Evolutionary conservation across 2,888 invertebrate genomes (phyloP).

Genomic region (Clitarchus hookeri): DNA sequence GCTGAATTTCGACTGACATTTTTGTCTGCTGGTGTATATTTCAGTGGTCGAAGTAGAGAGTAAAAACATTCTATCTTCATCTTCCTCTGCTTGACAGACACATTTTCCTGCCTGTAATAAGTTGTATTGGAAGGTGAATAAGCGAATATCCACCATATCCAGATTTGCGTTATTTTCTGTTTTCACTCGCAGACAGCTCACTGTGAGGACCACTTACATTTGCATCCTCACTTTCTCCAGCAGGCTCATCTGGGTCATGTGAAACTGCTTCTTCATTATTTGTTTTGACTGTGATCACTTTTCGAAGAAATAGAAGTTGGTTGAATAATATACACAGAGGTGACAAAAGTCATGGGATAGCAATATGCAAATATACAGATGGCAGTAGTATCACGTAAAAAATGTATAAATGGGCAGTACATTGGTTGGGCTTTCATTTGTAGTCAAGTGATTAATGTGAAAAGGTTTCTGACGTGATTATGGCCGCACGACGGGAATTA

Average conservation of each 20-base stretch:
- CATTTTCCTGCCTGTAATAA: constrained; percentile 31
- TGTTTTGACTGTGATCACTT: constrained; percentile 41
- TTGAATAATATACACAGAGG: too few species aligned
- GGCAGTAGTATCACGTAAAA: too few species aligned
- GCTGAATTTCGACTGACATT: constrained; percentile 40
- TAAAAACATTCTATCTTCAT: constrained; percentile 43
- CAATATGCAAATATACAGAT: too few species aligned
- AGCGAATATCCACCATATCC: too few species aligned
- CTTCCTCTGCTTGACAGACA: constrained; percentile 33
- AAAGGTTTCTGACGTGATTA: too few species aligned
- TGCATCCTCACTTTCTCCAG: constrained; percentile 35
- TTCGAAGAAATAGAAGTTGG: constrained; percentile 44
- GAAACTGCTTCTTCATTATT: neutral
- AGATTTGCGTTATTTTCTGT: too few species aligned
- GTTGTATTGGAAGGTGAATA: neutral
- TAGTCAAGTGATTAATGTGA: too few species aligned
- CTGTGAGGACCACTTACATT: constrained; percentile 31
- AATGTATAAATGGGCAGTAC: too few species aligned
- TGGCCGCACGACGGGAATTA: too few species aligned
- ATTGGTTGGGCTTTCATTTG: too few species aligned
- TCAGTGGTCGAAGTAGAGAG: constrained; percentile 42
- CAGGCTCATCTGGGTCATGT: constrained; percentile 33
- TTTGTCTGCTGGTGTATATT: constrained; percentile 41
- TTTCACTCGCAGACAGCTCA: too few species aligned
- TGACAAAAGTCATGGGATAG: too few species aligned